A percentile compares a stretch with the other conserved stretches of the same genome.
Conservation (phyloP, 1,140 invertebrate species). For the Dendroctonus ponderosae region DNA sequence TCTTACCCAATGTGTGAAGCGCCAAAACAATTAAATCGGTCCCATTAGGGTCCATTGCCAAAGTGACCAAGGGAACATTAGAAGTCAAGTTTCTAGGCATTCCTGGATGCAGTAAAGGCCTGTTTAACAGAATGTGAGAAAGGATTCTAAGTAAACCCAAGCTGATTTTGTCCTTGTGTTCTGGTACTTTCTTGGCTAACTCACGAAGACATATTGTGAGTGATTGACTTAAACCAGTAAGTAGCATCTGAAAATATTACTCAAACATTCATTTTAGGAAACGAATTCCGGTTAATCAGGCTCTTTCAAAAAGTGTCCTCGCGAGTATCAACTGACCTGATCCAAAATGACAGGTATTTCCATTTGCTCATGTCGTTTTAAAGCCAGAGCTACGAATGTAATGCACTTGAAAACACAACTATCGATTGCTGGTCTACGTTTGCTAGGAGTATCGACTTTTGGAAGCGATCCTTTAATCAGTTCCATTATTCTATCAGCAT, state of each 20-base stretch:
- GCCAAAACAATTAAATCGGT: conserved; percentile 86
- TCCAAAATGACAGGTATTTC: conserved; percentile 87
- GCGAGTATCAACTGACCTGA: conserved; percentile 19
- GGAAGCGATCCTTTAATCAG: conserved; percentile 80
- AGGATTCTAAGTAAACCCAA: conserved; percentile 87
- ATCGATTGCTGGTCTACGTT: conserved; percentile 74
- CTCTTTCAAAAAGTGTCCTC: neutral
- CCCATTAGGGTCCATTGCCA: conserved; percentile 60
- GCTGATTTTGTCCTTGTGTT: conserved; percentile 86
- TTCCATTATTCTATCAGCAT: conserved; percentile 84
- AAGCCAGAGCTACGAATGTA: conserved; percentile 86
- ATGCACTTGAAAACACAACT: conserved; percentile 93
- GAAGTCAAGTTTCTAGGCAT: conserved; percentile 58
- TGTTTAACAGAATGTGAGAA: conserved; percentile 86
- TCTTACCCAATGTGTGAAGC: conserved; percentile 72
- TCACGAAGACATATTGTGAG: conserved; percentile 89
- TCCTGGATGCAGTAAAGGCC: conserved; percentile 76
- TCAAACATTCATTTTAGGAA: conserved; percentile 5
- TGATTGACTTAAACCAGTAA: conserved; percentile 85
- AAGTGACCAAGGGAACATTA: conserved; percentile 49
- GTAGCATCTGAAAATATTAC: conserved; percentile 70
- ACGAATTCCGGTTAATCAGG: neutral
- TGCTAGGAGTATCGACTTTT: conserved; percentile 69
- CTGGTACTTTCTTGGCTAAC: conserved; percentile 83
- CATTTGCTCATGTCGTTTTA: conserved; percentile 63